Percentiles rank a stretch among this genome's conserved stretches.
phyloP scores from a whole-genome alignment of 2,888 invertebrate genomes.

The Athetis lepigone region DNA sequence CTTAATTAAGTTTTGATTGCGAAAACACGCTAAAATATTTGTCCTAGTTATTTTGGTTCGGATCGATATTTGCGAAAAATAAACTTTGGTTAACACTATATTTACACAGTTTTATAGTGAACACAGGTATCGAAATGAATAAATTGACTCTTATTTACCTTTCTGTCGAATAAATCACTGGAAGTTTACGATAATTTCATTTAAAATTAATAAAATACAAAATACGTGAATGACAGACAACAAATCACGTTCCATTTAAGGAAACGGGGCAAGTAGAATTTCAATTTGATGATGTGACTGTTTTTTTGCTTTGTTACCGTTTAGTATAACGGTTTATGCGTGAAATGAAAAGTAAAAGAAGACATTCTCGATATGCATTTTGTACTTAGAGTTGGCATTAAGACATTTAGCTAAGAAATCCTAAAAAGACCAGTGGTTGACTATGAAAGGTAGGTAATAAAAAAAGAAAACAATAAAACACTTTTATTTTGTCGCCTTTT shows the following conservation, averaged over 20 bases:
- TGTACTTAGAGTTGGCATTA: too few species aligned
- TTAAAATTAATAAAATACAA: slow-evolving; percentile 52
- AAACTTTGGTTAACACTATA: slow-evolving; percentile 33
- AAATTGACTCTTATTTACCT: slow-evolving; percentile 40
- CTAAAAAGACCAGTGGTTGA: too few species aligned
- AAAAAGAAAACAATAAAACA: too few species aligned
- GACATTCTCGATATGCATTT: too few species aligned
- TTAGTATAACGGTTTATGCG: slow-evolving; percentile 48
- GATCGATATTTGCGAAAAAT: slow-evolving; percentile 60
- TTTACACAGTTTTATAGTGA: slow-evolving; percentile 7
- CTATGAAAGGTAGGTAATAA: too few species aligned
- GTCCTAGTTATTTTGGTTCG: slow-evolving; percentile 50
- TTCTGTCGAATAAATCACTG: slow-evolving; percentile 10
- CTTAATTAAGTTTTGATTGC: slow-evolving; percentile 34
- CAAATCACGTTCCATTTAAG: slow-evolving; percentile 61
- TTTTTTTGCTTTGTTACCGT: slow-evolving; percentile 27
- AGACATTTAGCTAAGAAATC: too few species aligned
- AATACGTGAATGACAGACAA: slow-evolving; percentile 48
- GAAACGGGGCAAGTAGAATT: slow-evolving; percentile 18
- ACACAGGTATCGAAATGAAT: neutral
- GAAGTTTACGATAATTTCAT: slow-evolving; percentile 48
- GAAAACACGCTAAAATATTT: slow-evolving; percentile 47
- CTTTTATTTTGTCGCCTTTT: too few species aligned
- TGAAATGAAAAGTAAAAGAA: slow-evolving; percentile 50
- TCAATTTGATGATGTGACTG: slow-evolving; percentile 62